Percentiles rank a stretch among this genome's conserved stretches.
phyloP scores from a whole-genome alignment of 2,797 vertebrate species.

The Aulostomus chinensis region DNA sequence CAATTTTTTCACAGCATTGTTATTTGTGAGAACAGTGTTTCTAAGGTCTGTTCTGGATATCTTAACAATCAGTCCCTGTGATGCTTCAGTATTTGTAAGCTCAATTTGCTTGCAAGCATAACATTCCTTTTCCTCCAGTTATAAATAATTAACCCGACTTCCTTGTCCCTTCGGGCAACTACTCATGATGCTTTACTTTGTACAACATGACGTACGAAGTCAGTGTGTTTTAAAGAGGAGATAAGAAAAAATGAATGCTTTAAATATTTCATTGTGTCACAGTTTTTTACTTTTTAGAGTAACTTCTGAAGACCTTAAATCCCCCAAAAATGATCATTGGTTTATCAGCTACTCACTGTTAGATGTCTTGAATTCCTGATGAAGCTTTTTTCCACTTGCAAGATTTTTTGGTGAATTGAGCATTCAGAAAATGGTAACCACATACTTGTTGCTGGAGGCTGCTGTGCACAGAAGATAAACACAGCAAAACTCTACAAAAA shows the following conservation, averaged over 20 bases:
- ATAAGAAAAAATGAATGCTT: slow-evolving; percentile 1
- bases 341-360: too few relatives aligned
- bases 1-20: slow-evolving; percentile 5
- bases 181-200: slow-evolving; percentile 53
- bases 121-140: slow-evolving; percentile 69
- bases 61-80: slow-evolving; percentile 67
- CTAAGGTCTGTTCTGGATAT: slow-evolving; percentile 50
- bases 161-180: slow-evolving; percentile 47
- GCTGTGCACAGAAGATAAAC: too few relatives aligned
- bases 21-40: slow-evolving; percentile 23
- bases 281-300: too few relatives aligned
- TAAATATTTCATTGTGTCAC: too few relatives aligned
- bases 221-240: slow-evolving; percentile 3
- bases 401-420: too few relatives aligned
- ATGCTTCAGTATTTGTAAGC: slow-evolving; percentile 63
- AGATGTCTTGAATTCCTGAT: too few relatives aligned
- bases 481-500: too few relatives aligned
- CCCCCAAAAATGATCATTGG: too few relatives aligned
- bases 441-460: too few relatives aligned
- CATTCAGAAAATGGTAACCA: too few relatives aligned
- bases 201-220: slow-evolving; percentile 40
- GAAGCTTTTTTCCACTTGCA: too few relatives aligned
- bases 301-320: too few relatives aligned
- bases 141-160: slow-evolving; percentile 68
- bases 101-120: slow-evolving; percentile 72